These are phyloP conservation scores for Catharus fuscescens DNA, from an alignment of 2,113 vertebrate genomes.

Conservation along the genomic window DNA sequence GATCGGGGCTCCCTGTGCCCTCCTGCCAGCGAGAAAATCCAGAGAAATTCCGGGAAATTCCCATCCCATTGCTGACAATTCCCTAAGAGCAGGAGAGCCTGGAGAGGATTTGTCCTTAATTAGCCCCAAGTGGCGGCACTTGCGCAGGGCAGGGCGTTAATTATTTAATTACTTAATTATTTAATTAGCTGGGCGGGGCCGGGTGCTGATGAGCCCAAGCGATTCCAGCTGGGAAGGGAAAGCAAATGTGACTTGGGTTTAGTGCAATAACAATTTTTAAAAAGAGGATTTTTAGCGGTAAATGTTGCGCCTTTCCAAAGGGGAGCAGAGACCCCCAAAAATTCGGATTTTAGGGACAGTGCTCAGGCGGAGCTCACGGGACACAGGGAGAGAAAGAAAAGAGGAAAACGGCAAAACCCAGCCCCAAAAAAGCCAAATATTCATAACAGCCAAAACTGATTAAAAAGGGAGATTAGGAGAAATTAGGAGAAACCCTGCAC, in stretches of 20 bases:
- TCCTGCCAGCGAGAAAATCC: too few relatives aligned
- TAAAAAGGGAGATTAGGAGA: background rate
- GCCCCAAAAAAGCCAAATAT: background rate
- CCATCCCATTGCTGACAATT: accelerated
- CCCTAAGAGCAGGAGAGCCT: background rate
- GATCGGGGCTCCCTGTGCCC: background rate
- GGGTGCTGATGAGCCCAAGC: background rate
- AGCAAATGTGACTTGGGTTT: background rate
- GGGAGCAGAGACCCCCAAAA: background rate
- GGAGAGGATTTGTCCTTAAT: accelerated
- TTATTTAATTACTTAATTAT: accelerated
- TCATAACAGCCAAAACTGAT: background rate
- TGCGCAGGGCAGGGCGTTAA: background rate
- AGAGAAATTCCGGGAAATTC: too few relatives aligned
- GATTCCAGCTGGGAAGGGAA: background rate
- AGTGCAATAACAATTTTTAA: accelerated
- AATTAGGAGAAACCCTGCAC: background rate
- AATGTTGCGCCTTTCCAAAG: accelerated
- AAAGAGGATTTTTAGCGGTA: background rate
- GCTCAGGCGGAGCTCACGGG: background rate
- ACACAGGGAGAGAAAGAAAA: background rate
- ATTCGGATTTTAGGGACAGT: too few relatives aligned
- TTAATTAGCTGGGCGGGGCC: background rate
- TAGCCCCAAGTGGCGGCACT: background rate
- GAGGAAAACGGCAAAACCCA: background rate